Evolutionary conservation across 2,797 vertebrate species (phyloP).

Genomic region (Oreortyx pictus): DNA sequence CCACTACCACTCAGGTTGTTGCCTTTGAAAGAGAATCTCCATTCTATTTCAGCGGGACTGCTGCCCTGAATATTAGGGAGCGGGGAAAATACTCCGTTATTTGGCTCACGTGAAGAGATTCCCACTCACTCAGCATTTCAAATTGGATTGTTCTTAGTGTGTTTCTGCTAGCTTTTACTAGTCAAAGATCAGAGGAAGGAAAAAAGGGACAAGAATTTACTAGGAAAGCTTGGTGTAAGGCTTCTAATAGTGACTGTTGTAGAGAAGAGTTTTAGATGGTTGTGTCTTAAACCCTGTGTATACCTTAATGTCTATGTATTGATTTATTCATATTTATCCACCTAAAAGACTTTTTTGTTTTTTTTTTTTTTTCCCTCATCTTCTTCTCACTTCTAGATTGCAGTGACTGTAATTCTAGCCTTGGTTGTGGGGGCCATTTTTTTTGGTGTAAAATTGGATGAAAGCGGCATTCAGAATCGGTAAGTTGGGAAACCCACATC

Average conservation of each 20-base stretch:
- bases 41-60: not conserved
- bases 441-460: conserved; percentile 67
- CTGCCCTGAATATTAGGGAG: not conserved
- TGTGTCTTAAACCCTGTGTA: not conserved
- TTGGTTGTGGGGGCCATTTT: conserved; percentile 76
- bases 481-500: conserved; percentile 22
- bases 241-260: not conserved
- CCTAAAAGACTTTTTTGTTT: not conserved
- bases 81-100: not conserved
- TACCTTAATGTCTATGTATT: not conserved
- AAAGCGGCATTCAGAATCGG: conserved; percentile 76
- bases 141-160: not conserved
- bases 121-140: not conserved
- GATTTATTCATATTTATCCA: not conserved
- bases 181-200: not conserved
- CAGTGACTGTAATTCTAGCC: conserved; percentile 59
- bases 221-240: not conserved
- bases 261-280: not conserved
- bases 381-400: conserved; percentile 50
- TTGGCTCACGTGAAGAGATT: not conserved
- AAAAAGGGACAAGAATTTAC: not conserved
- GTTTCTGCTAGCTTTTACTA: not conserved
- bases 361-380: not conserved
- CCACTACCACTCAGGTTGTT: not conserved
- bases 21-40: not conserved